Percentiles rank a stretch among this genome's conserved stretches.
phyloP scores from a whole-genome alignment of 2,888 invertebrate genomes.

The Opisthograptis luteolata region DNA sequence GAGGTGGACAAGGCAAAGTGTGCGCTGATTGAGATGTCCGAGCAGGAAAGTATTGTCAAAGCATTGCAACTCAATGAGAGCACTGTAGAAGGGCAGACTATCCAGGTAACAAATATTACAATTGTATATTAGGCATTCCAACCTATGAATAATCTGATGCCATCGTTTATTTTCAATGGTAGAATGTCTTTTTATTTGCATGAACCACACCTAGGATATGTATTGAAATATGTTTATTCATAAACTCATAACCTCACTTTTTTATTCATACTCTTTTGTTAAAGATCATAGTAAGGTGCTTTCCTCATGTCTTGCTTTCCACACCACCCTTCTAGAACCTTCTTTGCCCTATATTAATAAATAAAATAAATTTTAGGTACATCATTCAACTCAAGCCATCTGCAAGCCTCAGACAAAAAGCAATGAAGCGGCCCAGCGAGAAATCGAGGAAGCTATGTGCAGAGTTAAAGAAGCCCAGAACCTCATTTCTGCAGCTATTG shows the following conservation, averaged over 20 bases:
- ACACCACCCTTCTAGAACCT: no score
- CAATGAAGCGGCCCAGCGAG: slow-evolving; percentile 96
- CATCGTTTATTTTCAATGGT: no score
- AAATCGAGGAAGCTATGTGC: slow-evolving; percentile 98
- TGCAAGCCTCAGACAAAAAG: slow-evolving; percentile 97
- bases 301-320: no score
- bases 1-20: slow-evolving; percentile 90
- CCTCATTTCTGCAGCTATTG: slow-evolving; percentile 96
- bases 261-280: no score
- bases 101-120: slow-evolving; percentile 69
- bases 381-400: slow-evolving; percentile 96
- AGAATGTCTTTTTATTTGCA: no score
- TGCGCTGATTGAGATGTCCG: slow-evolving; percentile 96
- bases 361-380: slow-evolving; percentile 83
- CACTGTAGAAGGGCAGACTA: slow-evolving; percentile 88
- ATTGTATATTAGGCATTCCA: no score
- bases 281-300: no score
- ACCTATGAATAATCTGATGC: no score
- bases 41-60: slow-evolving; percentile 94
- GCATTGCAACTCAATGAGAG: slow-evolving; percentile 94
- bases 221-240: no score
- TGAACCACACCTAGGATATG: no score
- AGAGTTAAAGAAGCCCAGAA: slow-evolving; percentile 98
- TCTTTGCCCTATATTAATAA: neutral
- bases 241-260: no score